Conservation (phyloP, 2,113 vertebrate genomes). For the western clawed frog (Xenopus tropicalis) region DNA sequence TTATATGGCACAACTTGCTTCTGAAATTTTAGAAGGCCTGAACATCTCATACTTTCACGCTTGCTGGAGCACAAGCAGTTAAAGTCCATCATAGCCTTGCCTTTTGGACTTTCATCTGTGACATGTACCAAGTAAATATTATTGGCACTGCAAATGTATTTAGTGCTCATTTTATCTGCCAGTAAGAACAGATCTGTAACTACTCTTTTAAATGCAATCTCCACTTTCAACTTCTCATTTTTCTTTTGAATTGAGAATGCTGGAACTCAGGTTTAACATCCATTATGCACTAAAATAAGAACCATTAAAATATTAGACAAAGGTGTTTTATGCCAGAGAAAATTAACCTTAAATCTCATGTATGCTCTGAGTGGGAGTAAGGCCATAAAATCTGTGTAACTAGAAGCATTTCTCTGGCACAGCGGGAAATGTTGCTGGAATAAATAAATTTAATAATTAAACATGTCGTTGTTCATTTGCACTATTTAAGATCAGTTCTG, state of each 20-base stretch:
- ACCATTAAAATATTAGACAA: conserved; percentile 26
- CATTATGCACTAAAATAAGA: conserved; percentile 25
- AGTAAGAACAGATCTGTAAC: background rate
- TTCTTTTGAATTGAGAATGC: conserved; percentile 13
- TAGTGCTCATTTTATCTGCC: background rate
- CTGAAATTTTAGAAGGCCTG: no score
- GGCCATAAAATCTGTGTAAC: conserved; percentile 12
- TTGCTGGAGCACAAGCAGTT: no score
- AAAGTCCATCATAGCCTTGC: no score
- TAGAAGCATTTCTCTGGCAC: conserved; percentile 12
- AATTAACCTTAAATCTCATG: conserved; percentile 32
- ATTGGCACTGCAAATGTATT: no score
- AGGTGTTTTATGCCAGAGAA: conserved; percentile 19
- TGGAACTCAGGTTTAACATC: conserved; percentile 20
- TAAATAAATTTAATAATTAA: conserved; percentile 46
- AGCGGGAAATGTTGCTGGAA: conserved; percentile 39
- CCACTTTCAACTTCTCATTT: conserved; percentile 7
- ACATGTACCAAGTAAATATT: no score
- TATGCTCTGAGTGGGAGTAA: conserved; percentile 16
- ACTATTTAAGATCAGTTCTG: conserved; percentile 40
- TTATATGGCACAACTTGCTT: no score
- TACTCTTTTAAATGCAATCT: conserved; percentile 3
- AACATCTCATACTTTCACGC: no score
- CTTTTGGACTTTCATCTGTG: no score
- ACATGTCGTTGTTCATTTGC: conserved; percentile 42